phyloP scores from a whole-genome alignment of 2,888 invertebrate species.

The Miltochrista miniata region DNA sequence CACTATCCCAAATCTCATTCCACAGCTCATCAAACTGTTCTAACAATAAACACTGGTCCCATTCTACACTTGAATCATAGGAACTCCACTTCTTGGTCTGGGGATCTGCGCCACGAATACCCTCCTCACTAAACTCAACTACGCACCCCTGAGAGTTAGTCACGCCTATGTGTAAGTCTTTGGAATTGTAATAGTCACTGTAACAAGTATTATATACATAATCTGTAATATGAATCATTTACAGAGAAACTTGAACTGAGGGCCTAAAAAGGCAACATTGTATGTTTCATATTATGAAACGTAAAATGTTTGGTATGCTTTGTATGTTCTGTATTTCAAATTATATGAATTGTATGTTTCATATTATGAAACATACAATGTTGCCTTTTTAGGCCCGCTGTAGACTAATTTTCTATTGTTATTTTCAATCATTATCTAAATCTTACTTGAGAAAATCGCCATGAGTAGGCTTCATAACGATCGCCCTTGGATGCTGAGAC shows the following conservation, averaged over 20 bases:
- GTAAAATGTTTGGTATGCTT: no score
- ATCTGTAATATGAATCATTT: constrained; percentile 18
- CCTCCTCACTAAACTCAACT: constrained; percentile 93
- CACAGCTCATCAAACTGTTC: constrained; percentile 88
- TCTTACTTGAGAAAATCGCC: constrained; percentile 94
- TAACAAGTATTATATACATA: constrained; percentile 44
- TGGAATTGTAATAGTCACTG: constrained; percentile 92
- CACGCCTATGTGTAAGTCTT: constrained; percentile 95
- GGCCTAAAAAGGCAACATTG: no score
- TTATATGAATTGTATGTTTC: no score
- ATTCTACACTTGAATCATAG: constrained; percentile 82
- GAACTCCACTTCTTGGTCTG: constrained; percentile 86
- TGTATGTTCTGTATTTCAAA: no score
- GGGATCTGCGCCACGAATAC: constrained; percentile 84
- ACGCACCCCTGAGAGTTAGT: constrained; percentile 92
- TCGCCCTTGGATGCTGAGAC: constrained; percentile 89
- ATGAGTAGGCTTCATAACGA: constrained; percentile 93
- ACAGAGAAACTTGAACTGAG: constrained; percentile 4
- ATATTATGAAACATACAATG: no score
- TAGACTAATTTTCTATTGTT: not conserved
- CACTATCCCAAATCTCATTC: constrained; percentile 90
- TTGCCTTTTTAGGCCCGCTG: no score
- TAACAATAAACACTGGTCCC: constrained; percentile 88
- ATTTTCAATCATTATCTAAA: not conserved
- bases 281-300: no score